phyloP scores from a whole-genome alignment of 1,140 invertebrate species.

The Drosophila trapezifrons region DNA sequence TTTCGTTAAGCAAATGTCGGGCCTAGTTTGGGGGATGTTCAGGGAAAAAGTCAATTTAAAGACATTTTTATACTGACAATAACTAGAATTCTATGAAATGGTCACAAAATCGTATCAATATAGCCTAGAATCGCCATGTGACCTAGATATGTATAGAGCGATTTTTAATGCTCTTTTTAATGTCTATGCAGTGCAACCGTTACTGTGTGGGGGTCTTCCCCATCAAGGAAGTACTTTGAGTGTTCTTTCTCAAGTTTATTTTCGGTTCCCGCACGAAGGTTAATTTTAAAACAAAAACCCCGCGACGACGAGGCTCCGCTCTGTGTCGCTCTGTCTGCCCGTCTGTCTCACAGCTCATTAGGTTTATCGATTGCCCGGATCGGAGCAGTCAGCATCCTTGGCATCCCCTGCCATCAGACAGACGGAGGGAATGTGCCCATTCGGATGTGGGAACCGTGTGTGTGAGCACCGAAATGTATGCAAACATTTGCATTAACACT shows the following conservation, averaged over 20 bases:
- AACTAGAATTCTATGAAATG: background rate
- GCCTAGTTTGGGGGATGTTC: background rate
- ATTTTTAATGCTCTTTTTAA: background rate
- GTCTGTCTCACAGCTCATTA: constrained; percentile 70
- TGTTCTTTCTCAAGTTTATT: constrained; percentile 48
- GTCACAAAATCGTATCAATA: background rate
- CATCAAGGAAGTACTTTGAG: constrained; percentile 36
- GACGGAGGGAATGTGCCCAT: constrained; percentile 17
- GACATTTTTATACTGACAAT: background rate
- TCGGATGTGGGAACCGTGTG: constrained; percentile 20
- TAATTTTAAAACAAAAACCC: constrained; percentile 64
- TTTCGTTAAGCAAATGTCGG: constrained; percentile 3
- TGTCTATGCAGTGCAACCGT: no score
- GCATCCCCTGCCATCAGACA: constrained; percentile 31
- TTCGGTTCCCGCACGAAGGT: constrained; percentile 41
- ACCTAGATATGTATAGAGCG: background rate
- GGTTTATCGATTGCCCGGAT: constrained; percentile 62
- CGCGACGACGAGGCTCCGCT: background rate
- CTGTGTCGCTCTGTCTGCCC: constrained; percentile 36
- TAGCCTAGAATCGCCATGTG: background rate
- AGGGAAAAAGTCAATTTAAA: background rate
- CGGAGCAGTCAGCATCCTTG: constrained; percentile 12
- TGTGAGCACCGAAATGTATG: constrained; percentile 54
- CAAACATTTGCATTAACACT: constrained; percentile 65
- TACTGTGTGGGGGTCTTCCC: background rate